Percentiles rank a stretch among this genome's conserved stretches.
Evolutionary conservation across 2,113 vertebrate genomes (phyloP).

Genomic region (Sinocyclocheilus rhinocerous): DNA sequence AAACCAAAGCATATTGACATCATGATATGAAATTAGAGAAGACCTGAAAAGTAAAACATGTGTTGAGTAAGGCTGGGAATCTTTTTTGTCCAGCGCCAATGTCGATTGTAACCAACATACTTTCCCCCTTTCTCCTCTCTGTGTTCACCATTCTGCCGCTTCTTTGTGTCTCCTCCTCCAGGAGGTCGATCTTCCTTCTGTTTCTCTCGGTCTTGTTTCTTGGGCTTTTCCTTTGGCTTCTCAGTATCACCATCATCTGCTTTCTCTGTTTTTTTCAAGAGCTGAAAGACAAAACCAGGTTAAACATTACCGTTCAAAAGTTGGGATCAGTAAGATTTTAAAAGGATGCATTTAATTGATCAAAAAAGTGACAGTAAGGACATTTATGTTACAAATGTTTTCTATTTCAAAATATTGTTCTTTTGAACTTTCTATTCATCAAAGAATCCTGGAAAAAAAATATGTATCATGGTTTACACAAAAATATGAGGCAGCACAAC

Average conservation of each 20-base stretch:
- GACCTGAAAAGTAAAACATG: background rate
- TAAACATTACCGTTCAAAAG: background rate
- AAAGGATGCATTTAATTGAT: too few species aligned
- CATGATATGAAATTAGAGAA: background rate
- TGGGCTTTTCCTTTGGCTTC: conserved; percentile 87
- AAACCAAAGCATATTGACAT: background rate
- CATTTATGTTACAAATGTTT: too few species aligned
- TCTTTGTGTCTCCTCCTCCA: conserved; percentile 70
- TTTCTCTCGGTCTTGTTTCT: conserved; percentile 87
- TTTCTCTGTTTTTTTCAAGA: conserved; percentile 94
- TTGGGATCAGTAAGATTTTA: background rate
- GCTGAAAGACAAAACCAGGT: conserved; percentile 72
- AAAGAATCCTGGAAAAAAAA: too few species aligned
- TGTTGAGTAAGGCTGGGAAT: background rate
- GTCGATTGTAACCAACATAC: conserved; percentile 67
- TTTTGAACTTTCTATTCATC: too few species aligned
- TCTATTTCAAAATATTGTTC: too few species aligned
- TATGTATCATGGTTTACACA: background rate
- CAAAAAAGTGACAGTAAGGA: too few species aligned
- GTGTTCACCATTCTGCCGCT: conserved; percentile 82
- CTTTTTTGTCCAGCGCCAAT: too few species aligned
- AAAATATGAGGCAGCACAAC: background rate
- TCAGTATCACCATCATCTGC: conserved; percentile 85
- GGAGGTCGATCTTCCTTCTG: conserved; percentile 84
- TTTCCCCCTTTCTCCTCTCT: conserved; percentile 90